phyloP scores from a whole-genome alignment of 2,797 vertebrate species.

The Natrix natrix region DNA sequence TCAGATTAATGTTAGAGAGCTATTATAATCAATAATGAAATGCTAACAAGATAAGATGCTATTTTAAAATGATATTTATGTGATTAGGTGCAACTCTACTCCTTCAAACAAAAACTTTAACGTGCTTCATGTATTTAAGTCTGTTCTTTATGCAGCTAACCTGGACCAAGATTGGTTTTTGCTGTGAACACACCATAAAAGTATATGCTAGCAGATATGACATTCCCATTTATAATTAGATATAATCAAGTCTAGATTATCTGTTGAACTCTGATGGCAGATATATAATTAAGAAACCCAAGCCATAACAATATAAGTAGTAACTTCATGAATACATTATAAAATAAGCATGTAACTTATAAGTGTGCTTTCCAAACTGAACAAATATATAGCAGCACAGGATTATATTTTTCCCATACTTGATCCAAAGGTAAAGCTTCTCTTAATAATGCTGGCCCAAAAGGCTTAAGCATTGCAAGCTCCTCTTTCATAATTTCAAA shows the following conservation, averaged over 20 bases:
- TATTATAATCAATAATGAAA: not conserved
- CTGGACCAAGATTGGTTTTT: not conserved
- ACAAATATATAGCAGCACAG: conserved; percentile 5
- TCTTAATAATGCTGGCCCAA: conserved; percentile 47
- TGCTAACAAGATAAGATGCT: not conserved
- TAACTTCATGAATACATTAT: not conserved
- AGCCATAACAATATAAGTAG: not conserved
- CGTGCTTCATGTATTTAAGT: not conserved
- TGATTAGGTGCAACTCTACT: not conserved
- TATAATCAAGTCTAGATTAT: not conserved
- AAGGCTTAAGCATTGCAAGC: conserved; percentile 42
- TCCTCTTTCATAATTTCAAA: conserved; percentile 60
- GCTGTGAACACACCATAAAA: not conserved
- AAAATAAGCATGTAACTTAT: not conserved
- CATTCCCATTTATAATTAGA: not conserved
- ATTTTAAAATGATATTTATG: not conserved
- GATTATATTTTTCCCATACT: conserved; percentile 10
- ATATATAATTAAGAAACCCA: not conserved
- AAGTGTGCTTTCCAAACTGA: not conserved
- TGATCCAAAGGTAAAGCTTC: conserved; percentile 36
- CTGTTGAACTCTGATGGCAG: not conserved
- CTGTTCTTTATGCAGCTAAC: not conserved
- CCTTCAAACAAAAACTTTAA: not conserved
- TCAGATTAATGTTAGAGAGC: not conserved
- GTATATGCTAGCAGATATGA: not conserved